Evolutionary conservation across 1,140 invertebrate genomes (phyloP).

Genomic region (Brachionus calyciflorus): DNA sequence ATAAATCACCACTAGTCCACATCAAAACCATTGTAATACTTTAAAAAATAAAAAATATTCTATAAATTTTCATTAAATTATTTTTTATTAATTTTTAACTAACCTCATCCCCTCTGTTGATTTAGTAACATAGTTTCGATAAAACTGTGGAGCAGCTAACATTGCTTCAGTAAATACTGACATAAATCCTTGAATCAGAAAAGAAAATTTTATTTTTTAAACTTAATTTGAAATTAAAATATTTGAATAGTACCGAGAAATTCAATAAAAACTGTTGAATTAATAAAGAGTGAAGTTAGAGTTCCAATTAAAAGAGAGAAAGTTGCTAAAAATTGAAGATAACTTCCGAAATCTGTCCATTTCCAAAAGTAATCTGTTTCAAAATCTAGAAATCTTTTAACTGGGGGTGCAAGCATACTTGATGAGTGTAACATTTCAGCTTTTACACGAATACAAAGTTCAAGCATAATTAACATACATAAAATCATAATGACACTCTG

Average conservation of each 20-base stretch:
- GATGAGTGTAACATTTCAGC: constrained; percentile 17
- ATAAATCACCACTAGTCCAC: constrained; percentile 88
- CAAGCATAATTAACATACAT: constrained; percentile 86
- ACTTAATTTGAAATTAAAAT: constrained; percentile 37
- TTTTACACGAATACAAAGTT: constrained; percentile 81
- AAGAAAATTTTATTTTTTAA: constrained; percentile 68
- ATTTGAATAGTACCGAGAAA: constrained; percentile 49
- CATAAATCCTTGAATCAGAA: constrained; percentile 80
- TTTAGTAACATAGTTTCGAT: constrained; percentile 80
- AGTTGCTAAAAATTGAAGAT: constrained; percentile 45
- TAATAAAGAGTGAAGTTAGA: constrained; percentile 81
- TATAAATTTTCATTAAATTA: not conserved
- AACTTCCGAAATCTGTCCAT: constrained; percentile 48
- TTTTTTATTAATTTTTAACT: constrained; percentile 46
- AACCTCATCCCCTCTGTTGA: constrained; percentile 96
- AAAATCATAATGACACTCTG: constrained; percentile 94
- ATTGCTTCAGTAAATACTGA: constrained; percentile 94
- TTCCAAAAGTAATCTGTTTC: constrained; percentile 47
- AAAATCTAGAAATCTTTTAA: constrained; percentile 46
- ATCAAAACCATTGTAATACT: constrained; percentile 74
- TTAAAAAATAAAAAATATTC: constrained; percentile 59
- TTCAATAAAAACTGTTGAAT: constrained; percentile 63
- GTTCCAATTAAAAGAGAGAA: constrained; percentile 62
- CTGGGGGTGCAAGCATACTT: constrained; percentile 16
- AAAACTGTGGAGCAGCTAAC: constrained; percentile 86